Evolutionary conservation across 1,140 invertebrate genomes (phyloP).

Genomic region (Formica exsecta): DNA sequence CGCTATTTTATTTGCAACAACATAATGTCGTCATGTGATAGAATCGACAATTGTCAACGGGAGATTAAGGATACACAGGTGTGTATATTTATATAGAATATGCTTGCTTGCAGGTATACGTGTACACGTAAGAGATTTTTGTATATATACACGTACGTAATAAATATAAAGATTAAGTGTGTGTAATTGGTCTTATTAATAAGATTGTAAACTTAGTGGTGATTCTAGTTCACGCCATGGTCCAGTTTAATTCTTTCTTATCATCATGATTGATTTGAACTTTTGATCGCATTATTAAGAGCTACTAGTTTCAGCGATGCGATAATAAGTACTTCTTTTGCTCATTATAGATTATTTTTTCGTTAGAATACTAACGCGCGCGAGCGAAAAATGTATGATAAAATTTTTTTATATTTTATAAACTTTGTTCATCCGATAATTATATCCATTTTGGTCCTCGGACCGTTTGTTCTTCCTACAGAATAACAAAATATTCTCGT

Average conservation of each 20-base stretch:
- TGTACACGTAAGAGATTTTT: too few relatives aligned
- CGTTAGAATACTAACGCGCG: neutral
- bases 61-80: conserved; percentile 14
- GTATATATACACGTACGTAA: conserved; percentile 49
- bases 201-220: conserved; percentile 55
- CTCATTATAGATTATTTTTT: neutral
- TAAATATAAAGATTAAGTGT: conserved; percentile 67
- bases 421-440: conserved; percentile 62
- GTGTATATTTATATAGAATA: conserved; percentile 33
- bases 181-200: conserved; percentile 67
- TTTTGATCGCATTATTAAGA: conserved; percentile 33
- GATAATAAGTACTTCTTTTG: neutral
- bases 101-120: conserved; percentile 1
- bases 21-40: conserved; percentile 20
- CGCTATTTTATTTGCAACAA: conserved; percentile 47
- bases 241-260: conserved; percentile 59
- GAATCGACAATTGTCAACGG: conserved; percentile 38
- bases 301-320: neutral
- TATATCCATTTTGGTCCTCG: conserved; percentile 49
- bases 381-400: neutral
- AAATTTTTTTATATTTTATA: neutral
- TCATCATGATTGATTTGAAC: conserved; percentile 50
- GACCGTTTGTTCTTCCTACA: conserved; percentile 8
- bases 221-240: conserved; percentile 60
- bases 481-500: conserved; percentile 25